phyloP scores from a whole-genome alignment of 2,888 invertebrate genomes.

The Trichogramma evanescens region DNA sequence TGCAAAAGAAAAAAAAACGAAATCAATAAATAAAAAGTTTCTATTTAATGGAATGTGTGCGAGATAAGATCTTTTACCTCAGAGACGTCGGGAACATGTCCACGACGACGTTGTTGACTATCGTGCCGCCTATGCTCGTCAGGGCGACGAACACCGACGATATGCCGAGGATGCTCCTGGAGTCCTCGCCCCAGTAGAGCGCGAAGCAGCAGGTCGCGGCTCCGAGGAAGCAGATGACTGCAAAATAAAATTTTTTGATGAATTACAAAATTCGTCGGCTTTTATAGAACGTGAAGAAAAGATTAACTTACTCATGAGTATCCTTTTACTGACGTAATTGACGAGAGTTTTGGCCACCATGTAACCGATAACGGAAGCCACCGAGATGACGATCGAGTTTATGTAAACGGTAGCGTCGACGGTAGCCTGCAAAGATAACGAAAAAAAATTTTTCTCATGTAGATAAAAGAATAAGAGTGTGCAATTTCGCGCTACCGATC shows the following conservation, averaged over 20 bases:
- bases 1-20: slow-evolving; percentile 32
- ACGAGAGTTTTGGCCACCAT: slow-evolving; percentile 55
- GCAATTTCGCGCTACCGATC: neutral
- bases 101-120: slow-evolving; percentile 49
- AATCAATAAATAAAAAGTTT: neutral
- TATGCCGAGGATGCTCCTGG: slow-evolving; percentile 37
- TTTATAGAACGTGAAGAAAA: neutral
- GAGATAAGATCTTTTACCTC: slow-evolving; percentile 28
- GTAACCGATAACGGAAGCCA: slow-evolving; percentile 58
- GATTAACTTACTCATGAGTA: slow-evolving; percentile 48
- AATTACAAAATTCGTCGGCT: neutral
- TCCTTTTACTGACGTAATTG: slow-evolving; percentile 51
- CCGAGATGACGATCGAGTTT: slow-evolving; percentile 63
- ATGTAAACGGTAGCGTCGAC: slow-evolving; percentile 58
- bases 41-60: neutral
- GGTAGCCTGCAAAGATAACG: slow-evolving; percentile 37
- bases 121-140: slow-evolving; percentile 50
- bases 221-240: slow-evolving; percentile 39
- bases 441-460: neutral
- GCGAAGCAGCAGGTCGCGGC: slow-evolving; percentile 42
- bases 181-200: slow-evolving; percentile 40
- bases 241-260: slow-evolving; percentile 9
- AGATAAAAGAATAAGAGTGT: neutral
- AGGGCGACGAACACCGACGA: slow-evolving; percentile 42
- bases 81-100: slow-evolving; percentile 42